Conservation (phyloP, 2,888 invertebrate species). For the Dynastes tityus region DNA sequence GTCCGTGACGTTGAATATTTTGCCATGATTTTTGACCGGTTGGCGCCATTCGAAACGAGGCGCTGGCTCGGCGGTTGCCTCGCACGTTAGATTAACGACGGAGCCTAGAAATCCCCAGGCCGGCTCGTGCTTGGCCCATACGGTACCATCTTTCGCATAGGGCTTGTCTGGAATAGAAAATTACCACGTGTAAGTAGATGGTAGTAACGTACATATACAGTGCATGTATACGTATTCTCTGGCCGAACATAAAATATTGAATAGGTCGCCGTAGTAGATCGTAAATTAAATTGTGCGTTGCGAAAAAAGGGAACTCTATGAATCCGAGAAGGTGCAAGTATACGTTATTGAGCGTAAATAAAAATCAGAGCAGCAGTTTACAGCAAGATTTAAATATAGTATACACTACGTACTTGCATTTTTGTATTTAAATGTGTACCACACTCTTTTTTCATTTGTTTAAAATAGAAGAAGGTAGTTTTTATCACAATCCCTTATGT, state of each 20-base stretch:
- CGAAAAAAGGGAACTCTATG: background rate
- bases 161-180: constrained; percentile 56
- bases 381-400: no score
- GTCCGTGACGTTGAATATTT: constrained; percentile 56
- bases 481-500: no score
- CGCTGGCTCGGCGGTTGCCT: constrained; percentile 82
- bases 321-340: background rate
- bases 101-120: constrained; percentile 73
- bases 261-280: constrained; percentile 8
- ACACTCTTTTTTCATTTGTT: no score
- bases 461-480: no score
- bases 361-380: no score
- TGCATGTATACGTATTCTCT: background rate
- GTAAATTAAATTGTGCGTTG: constrained; percentile 24
- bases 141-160: constrained; percentile 49
- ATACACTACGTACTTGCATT: no score
- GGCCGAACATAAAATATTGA: constrained; percentile 15
- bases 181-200: background rate
- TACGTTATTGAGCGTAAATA: background rate
- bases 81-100: constrained; percentile 77
- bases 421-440: no score
- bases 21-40: constrained; percentile 54
- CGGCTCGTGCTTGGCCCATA: constrained; percentile 63
- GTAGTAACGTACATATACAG: background rate
- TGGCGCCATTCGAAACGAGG: constrained; percentile 71